Evolutionary conservation across 2,888 invertebrate species (phyloP).

Genomic region (Allygus modestus): DNA sequence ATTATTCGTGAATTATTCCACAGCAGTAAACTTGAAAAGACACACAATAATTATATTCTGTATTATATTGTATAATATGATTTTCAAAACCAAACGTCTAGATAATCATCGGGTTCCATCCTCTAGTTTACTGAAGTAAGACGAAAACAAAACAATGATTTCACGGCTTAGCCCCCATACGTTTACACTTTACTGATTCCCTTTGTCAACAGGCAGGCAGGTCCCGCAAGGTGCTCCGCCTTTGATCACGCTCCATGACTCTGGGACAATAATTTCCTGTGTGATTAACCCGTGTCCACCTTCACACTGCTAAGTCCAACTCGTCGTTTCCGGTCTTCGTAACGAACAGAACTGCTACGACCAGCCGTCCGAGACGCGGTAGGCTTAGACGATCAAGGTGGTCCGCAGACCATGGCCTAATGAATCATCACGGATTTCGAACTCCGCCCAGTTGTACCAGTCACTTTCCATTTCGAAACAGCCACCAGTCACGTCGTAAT

Average conservation of each 20-base stretch:
- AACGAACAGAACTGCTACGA: background rate
- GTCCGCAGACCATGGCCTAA: constrained; percentile 48
- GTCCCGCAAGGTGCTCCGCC: constrained; percentile 43
- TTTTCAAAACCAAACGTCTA: background rate
- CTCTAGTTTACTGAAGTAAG: background rate
- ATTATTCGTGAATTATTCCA: too few species aligned
- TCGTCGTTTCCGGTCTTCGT: constrained; percentile 35
- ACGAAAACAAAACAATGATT: constrained; percentile 46
- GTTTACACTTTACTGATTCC: constrained; percentile 9
- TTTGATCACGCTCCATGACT: constrained; percentile 55
- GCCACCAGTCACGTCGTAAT: background rate
- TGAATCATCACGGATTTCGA: constrained; percentile 48
- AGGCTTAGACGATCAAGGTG: constrained; percentile 50
- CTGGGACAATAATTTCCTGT: constrained; percentile 56
- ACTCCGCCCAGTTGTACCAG: constrained; percentile 5
- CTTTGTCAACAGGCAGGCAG: constrained; percentile 34
- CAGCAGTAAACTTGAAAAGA: too few species aligned
- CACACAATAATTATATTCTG: too few species aligned
- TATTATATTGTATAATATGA: too few species aligned
- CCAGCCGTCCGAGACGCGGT: constrained; percentile 10
- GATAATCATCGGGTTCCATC: background rate
- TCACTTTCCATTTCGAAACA: constrained; percentile 40
- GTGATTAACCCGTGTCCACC: constrained; percentile 54
- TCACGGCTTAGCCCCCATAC: constrained; percentile 25
- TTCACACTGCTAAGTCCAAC: constrained; percentile 1